Evolutionary conservation across 2,888 invertebrate genomes (phyloP).

Genomic region (Chalcis sispes): DNA sequence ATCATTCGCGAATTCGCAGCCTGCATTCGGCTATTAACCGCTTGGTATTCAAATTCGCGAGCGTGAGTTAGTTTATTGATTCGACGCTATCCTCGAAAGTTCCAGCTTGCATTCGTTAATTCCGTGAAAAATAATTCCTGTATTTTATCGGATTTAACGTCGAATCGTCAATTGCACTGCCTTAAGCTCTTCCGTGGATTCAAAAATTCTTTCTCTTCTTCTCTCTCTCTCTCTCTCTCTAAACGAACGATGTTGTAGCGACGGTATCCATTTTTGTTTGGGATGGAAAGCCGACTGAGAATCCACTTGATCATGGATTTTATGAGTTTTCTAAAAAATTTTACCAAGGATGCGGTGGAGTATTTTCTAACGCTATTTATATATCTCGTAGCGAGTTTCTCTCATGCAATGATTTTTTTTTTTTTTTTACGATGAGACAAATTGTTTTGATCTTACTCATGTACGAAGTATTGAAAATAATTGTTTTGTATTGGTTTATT

Average conservation of each 20-base stretch:
- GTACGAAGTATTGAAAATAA: no score
- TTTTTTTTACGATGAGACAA: neutral
- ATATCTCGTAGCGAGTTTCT: neutral
- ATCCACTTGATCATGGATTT: constrained; percentile 32
- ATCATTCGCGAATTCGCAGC: neutral
- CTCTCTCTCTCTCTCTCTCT: constrained; percentile 7
- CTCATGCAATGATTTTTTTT: neutral
- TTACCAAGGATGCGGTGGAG: constrained; percentile 5
- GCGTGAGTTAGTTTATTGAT: constrained; percentile 28
- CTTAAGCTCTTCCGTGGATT: constrained; percentile 12
- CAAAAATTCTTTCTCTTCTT: neutral
- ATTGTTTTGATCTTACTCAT: neutral
- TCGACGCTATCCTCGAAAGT: neutral
- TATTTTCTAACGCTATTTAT: neutral
- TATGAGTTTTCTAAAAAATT: constrained; percentile 20
- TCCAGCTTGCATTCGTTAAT: constrained; percentile 20
- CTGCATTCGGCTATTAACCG: neutral
- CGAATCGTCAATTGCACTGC: constrained; percentile 39
- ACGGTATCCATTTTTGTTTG: constrained; percentile 14
- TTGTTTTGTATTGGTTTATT: no score
- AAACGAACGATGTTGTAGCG: constrained; percentile 6
- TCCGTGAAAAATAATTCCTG: constrained; percentile 47
- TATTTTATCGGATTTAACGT: constrained; percentile 49
- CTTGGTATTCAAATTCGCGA: constrained; percentile 15
- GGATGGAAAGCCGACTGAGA: constrained; percentile 11